These are phyloP conservation scores for Coleophora flavipennella DNA, from an alignment of 2,888 invertebrate species.

Conservation along the genomic window DNA sequence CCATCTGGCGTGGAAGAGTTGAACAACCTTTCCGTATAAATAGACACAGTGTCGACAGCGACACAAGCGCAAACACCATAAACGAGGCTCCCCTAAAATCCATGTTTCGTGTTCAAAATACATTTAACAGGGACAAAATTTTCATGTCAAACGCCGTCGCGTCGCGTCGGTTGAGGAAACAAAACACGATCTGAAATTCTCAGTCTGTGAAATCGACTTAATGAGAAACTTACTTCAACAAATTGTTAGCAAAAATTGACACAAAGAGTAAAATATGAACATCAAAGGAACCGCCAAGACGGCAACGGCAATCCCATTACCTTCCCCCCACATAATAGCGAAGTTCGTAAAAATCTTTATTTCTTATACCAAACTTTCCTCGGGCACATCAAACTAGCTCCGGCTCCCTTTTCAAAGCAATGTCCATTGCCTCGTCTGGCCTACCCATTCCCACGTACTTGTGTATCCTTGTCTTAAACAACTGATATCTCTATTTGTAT, in stretches of 20 bases:
- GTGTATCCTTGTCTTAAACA: conserved; percentile 64
- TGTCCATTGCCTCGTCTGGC: conserved; percentile 12
- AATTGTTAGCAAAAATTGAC: no score
- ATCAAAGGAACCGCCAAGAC: not conserved
- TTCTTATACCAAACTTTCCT: conserved; percentile 31
- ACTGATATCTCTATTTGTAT: conserved; percentile 72
- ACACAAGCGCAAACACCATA: conserved; percentile 30
- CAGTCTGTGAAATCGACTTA: no score
- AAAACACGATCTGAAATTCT: no score
- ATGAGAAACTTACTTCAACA: no score
- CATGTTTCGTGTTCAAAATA: conserved; percentile 5
- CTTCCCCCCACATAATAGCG: conserved; percentile 15
- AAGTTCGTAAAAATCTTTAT: conserved; percentile 41
- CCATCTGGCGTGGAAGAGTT: conserved; percentile 31
- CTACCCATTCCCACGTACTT: conserved; percentile 47
- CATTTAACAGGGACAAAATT: not conserved
- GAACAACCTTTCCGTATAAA: conserved; percentile 61
- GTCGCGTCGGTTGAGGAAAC: no score
- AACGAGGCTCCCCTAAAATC: conserved; percentile 30
- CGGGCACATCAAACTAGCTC: conserved; percentile 29
- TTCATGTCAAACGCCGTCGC: no score
- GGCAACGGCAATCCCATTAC: conserved; percentile 32
- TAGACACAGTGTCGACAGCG: conserved; percentile 33
- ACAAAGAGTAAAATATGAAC: not conserved
- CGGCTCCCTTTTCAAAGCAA: not conserved